phyloP scores from a whole-genome alignment of 92 coral and sea anemone genomes.

The Epizoanthus scotinus region DNA sequence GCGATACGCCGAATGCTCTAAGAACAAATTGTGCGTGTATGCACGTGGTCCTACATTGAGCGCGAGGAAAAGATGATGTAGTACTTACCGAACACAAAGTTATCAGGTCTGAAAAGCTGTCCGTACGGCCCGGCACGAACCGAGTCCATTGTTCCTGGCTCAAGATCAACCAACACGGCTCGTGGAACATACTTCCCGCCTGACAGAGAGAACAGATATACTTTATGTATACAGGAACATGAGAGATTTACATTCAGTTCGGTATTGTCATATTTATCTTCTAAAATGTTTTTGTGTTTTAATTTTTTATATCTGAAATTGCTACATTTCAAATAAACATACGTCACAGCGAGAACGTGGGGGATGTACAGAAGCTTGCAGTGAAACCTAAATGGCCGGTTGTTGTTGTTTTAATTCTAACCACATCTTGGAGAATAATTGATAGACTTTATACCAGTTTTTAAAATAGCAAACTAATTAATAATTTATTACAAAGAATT shows the following conservation, averaged over 20 bases:
- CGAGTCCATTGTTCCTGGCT: conserved; percentile 94
- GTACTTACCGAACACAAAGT: conserved; percentile 83
- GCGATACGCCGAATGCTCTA: neutral
- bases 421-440: neutral
- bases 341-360: neutral
- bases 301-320: neutral
- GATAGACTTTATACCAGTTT: neutral
- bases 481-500: neutral
- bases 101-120: conserved; percentile 89
- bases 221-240: neutral
- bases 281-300: too few relatives aligned
- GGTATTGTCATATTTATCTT: too few relatives aligned
- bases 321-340: neutral
- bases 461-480: neutral
- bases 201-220: neutral
- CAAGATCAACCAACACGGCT: conserved; percentile 85
- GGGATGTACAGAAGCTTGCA: conserved; percentile 22
- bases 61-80: neutral
- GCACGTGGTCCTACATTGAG: neutral
- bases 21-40: too few relatives aligned
- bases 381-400: neutral
- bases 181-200: conserved; percentile 94
- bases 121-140: conserved; percentile 88
- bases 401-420: neutral
- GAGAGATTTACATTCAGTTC: neutral